Percentiles rank a stretch among this genome's conserved stretches.
These are phyloP conservation scores for Progne subis DNA, from an alignment of 2,113 vertebrate species.

Conservation along the genomic window DNA sequence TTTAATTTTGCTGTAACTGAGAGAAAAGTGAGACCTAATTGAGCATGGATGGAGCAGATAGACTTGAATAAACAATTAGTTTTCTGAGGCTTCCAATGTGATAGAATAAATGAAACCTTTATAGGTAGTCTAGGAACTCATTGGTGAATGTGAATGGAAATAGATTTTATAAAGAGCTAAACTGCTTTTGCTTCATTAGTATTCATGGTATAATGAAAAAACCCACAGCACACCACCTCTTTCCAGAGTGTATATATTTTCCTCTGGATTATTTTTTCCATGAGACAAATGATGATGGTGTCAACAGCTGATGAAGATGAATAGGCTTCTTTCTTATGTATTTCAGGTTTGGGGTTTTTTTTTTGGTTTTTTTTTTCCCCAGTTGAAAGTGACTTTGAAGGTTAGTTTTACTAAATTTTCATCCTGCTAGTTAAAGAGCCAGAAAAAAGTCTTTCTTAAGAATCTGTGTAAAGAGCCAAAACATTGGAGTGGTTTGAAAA, in stretches of 20 bases:
- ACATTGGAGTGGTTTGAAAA: not conserved
- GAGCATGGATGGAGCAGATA: slow-evolving; percentile 50
- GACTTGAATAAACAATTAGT: slow-evolving; percentile 73
- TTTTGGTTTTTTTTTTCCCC: not conserved
- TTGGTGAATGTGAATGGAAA: slow-evolving; percentile 67
- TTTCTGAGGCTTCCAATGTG: slow-evolving; percentile 44
- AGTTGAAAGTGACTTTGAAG: slow-evolving; percentile 62
- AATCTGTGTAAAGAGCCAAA: not conserved
- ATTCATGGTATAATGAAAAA: slow-evolving; percentile 70
- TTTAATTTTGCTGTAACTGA: slow-evolving; percentile 64
- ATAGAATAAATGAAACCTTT: slow-evolving; percentile 62
- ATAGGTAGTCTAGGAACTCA: slow-evolving; percentile 50
- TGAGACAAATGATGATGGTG: slow-evolving; percentile 71
- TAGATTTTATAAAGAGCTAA: slow-evolving; percentile 71
- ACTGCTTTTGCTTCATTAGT: slow-evolving; percentile 71
- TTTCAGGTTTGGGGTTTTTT: not conserved
- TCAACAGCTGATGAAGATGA: slow-evolving; percentile 80
- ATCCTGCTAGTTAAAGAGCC: slow-evolving; percentile 18
- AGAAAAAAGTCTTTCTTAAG: not conserved
- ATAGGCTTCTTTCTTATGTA: slow-evolving; percentile 64
- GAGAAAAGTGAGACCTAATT: slow-evolving; percentile 49
- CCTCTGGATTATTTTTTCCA: slow-evolving; percentile 72
- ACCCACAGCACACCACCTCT: not conserved
- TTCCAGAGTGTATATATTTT: slow-evolving; percentile 61
- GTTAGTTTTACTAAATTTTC: slow-evolving; percentile 24